Conservation (phyloP, 1,140 invertebrate species). For the Halesus radiatus region DNA sequence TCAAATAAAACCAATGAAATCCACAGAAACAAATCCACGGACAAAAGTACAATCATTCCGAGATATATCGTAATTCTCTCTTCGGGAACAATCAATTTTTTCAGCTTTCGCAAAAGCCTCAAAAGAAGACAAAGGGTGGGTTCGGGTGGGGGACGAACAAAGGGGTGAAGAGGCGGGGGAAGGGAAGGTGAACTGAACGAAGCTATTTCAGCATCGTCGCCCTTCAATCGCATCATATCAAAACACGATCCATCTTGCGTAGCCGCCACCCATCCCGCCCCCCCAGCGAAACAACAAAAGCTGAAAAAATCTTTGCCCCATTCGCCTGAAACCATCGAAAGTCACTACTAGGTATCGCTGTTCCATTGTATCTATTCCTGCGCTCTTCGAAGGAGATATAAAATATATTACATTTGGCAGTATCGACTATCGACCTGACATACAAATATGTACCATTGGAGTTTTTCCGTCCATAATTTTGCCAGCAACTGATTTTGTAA, state of each 20-base stretch:
- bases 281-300: constrained; percentile 52
- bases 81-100: constrained; percentile 36
- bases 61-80: constrained; percentile 31
- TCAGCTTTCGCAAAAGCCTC: constrained; percentile 26
- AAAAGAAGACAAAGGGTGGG: constrained; percentile 36
- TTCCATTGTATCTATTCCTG: constrained; percentile 19
- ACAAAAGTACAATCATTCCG: constrained; percentile 32
- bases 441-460: too few species aligned
- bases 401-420: too few species aligned
- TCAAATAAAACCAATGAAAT: constrained; percentile 28
- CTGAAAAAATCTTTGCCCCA: constrained; percentile 47
- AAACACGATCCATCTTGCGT: constrained; percentile 55
- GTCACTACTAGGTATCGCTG: constrained; percentile 13
- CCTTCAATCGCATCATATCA: constrained; percentile 57
- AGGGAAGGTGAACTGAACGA: constrained; percentile 29
- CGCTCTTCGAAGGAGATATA: not conserved
- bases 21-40: constrained; percentile 23
- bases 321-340: not conserved
- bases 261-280: constrained; percentile 16
- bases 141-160: not conserved
- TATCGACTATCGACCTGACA: too few species aligned
- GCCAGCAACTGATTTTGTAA: too few species aligned
- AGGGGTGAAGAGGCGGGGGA: not conserved
- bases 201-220: constrained; percentile 55
- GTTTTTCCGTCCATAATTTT: too few species aligned